These are phyloP conservation scores for Amphipyra berbera DNA, from an alignment of 2,888 invertebrate species.

Conservation along the genomic window DNA sequence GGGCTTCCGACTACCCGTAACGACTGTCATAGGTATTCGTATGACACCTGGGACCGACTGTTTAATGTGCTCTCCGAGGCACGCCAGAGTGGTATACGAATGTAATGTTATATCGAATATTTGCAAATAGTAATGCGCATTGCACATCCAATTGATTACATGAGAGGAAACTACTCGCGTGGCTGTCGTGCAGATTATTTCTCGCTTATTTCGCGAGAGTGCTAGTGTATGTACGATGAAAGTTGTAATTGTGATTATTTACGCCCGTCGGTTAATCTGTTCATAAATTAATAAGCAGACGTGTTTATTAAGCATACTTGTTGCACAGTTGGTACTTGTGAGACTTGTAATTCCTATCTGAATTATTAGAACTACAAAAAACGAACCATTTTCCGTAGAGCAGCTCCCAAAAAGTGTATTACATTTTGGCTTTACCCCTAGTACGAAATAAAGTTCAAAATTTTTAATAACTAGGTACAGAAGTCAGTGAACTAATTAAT, in stretches of 20 bases:
- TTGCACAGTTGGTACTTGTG: slow-evolving; percentile 6
- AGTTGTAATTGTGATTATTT: slow-evolving; percentile 50
- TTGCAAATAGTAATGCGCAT: slow-evolving; percentile 1
- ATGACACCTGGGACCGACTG: too few relatives aligned
- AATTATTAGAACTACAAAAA: not conserved
- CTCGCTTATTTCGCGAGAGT: slow-evolving; percentile 44
- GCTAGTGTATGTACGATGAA: slow-evolving; percentile 39
- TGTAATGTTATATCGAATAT: too few relatives aligned
- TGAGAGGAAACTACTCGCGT: slow-evolving; percentile 39
- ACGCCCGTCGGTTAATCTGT: slow-evolving; percentile 41
- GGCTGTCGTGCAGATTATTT: slow-evolving; percentile 38
- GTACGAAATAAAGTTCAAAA: too few relatives aligned
- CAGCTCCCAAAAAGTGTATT: not conserved
- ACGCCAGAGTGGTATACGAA: too few relatives aligned
- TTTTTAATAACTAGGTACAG: too few relatives aligned
- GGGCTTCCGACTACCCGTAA: too few relatives aligned
- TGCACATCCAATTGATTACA: slow-evolving; percentile 39
- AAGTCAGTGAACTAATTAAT: too few relatives aligned
- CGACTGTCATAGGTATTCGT: too few relatives aligned
- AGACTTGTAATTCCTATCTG: not conserved
- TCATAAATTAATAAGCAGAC: slow-evolving; percentile 34
- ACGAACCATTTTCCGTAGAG: not conserved
- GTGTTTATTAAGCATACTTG: slow-evolving; percentile 20
- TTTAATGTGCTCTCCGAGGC: too few relatives aligned
- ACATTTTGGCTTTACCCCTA: too few relatives aligned